Evolutionary conservation across 2,888 invertebrate species (phyloP).

Genomic region (Limnephilus rhombicus): DNA sequence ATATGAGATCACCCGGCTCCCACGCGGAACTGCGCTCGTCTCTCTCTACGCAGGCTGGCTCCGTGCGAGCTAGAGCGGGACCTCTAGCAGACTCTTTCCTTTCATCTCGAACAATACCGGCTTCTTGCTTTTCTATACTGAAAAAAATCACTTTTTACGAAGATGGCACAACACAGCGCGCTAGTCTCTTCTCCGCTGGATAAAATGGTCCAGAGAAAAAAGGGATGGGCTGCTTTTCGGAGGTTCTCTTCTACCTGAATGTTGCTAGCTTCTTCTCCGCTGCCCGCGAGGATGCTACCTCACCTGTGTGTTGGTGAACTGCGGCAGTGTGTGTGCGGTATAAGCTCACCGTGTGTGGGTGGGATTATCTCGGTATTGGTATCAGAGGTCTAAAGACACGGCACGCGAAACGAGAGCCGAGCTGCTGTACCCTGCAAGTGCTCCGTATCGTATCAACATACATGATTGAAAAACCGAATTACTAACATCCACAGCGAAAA

Average conservation of each 20-base stretch:
- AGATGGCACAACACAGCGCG: conserved; percentile 34
- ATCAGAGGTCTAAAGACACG: conserved; percentile 56
- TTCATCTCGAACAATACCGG: conserved; percentile 54
- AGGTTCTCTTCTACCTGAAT: conserved; percentile 46
- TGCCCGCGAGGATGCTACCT: conserved; percentile 65
- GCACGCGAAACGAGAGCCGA: conserved; percentile 58
- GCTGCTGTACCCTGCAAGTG: not conserved
- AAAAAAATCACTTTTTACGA: conserved; percentile 63
- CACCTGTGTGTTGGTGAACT: conserved; percentile 59
- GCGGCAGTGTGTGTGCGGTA: conserved; percentile 21
- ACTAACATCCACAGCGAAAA: not conserved
- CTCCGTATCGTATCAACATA: not conserved
- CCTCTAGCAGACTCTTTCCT: conserved; percentile 20
- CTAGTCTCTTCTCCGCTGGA: conserved; percentile 41
- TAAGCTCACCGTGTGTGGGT: conserved; percentile 41
- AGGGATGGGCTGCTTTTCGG: conserved; percentile 46
- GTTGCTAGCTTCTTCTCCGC: conserved; percentile 65
- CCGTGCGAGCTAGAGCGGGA: conserved; percentile 44
- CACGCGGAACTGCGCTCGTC: conserved; percentile 47
- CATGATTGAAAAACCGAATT: not conserved
- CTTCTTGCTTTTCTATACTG: conserved; percentile 64
- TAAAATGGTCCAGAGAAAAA: not conserved
- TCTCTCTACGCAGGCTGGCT: conserved; percentile 29
- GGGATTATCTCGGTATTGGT: conserved; percentile 37
- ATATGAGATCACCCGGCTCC: conserved; percentile 66